Base-by-base conservation (phyloP, 2,797 vertebrate species). In the Perdix hodgsoniae region DNA sequence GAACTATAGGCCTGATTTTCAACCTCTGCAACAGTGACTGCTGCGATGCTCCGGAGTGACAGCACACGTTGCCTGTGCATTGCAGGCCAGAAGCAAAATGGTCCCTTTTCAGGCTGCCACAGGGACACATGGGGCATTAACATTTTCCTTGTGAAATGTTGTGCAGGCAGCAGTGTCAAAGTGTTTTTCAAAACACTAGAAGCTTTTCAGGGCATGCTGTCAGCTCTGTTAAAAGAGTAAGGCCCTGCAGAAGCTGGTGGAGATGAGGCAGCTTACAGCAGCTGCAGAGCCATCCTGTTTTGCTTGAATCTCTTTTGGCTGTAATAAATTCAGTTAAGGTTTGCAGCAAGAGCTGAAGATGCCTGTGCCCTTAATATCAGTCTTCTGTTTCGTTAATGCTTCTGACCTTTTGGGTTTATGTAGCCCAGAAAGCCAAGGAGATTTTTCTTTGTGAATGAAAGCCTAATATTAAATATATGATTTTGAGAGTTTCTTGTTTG, bases 401-500 rank as follows among this genome's bases (percentile, higher is more conserved):
- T 83, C 57, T 70, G 82, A 88, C 83, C 45, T 91, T 83, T 70
- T 0, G 1, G 37, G 72, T 15, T 86, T 76, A 27, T 2, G 7
- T 42, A 67, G 37, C 70, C 50, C 63, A 42, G 26, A 93, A 90
- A 78, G 40, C 49, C 66, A 81, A 76, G 59, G 56, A 89, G 67
- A 73, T 82, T 79, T 86, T 91, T 50, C 52, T 86, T 86, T 14
- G 1, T 60, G 87, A 60, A 42, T 15, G 52, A 71, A 90, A 79
- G 8, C 29, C 37, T 75, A 47, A 5, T 86, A 69, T 90, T 91
- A 64, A 61, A 54, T 57, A 13, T 2, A 56, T 42, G 35, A 35
- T 78, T 87, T 61, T 50, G 60, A 71, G 80, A 70, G 17, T 83
- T 85, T 91, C 60, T 65, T 71, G 17, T 35, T 71, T 17, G 40